A percentile compares a stretch with the other conserved stretches of the same genome.
phyloP scores from a whole-genome alignment of 2,888 invertebrate genomes.

The Yponomeuta plumbellus region DNA sequence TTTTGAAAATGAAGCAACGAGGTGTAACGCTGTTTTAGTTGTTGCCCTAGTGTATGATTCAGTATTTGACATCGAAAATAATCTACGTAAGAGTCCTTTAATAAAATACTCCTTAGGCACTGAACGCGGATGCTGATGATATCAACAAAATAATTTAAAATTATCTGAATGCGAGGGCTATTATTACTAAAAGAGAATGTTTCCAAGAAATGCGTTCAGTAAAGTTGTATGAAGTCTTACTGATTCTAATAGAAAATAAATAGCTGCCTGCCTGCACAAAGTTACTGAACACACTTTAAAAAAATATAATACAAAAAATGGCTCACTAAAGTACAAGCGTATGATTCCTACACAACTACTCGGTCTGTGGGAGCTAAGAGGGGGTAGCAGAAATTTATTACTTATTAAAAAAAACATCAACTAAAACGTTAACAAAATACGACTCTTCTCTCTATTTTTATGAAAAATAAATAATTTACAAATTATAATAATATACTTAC shows the following conservation, averaged over 20 bases:
- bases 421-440: constrained; percentile 77
- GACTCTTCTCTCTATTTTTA: constrained; percentile 62
- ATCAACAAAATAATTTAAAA: not conserved
- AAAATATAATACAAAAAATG: constrained; percentile 67
- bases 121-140: not conserved
- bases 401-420: constrained; percentile 60
- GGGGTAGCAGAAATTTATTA: constrained; percentile 35
- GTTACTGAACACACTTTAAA: constrained; percentile 57
- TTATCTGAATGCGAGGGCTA: constrained; percentile 48
- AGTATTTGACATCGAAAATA: too few species aligned
- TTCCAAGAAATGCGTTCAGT: constrained; percentile 50
- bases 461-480: constrained; percentile 73
- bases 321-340: constrained; percentile 76
- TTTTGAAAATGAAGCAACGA: too few species aligned
- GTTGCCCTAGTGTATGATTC: too few species aligned
- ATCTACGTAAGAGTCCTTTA: too few species aligned
- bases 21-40: too few species aligned
- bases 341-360: constrained; percentile 72
- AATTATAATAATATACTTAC: constrained; percentile 54
- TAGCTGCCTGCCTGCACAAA: constrained; percentile 34
- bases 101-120: not conserved
- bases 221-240: constrained; percentile 4
- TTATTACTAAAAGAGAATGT: constrained; percentile 51
- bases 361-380: constrained; percentile 60
- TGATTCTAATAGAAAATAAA: not conserved